A percentile compares a stretch with the other conserved stretches of the same genome.
Evolutionary conservation across 1,140 invertebrate genomes (phyloP).

Genomic region (Caenorhabditis brenneri): DNA sequence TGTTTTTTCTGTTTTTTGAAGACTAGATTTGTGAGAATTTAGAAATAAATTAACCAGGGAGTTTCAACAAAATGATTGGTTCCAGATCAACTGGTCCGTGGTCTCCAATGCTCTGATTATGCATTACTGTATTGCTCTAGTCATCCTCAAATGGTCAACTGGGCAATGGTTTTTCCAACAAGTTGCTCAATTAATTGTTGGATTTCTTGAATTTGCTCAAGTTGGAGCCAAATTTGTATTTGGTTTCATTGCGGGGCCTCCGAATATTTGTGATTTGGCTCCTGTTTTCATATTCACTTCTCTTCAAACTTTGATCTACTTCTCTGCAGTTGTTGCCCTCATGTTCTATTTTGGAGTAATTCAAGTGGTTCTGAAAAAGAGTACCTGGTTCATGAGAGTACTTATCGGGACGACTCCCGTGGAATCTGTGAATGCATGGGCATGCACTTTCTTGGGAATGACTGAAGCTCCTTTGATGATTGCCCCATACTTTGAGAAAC

Average conservation of each 20-base stretch:
- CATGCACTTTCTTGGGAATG: constrained; percentile 88
- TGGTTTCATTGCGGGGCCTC: constrained; percentile 74
- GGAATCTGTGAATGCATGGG: constrained; percentile 87
- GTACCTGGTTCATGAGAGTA: constrained; percentile 76
- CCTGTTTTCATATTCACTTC: constrained; percentile 75
- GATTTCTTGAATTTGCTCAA: constrained; percentile 81
- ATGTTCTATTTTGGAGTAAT: constrained; percentile 86
- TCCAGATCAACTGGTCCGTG: constrained; percentile 79
- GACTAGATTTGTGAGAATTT: too few relatives aligned
- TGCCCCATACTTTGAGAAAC: constrained; percentile 80
- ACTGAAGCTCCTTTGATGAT: constrained; percentile 88
- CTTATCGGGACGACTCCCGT: constrained; percentile 85
- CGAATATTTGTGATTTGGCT: constrained; percentile 78
- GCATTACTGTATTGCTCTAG: constrained; percentile 84
- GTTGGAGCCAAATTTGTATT: constrained; percentile 85
- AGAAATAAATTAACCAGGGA: too few relatives aligned
- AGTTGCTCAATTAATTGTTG: constrained; percentile 73
- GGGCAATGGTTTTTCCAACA: constrained; percentile 79
- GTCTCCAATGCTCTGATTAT: constrained; percentile 82
- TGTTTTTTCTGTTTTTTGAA: not conserved
- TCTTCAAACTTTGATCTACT: constrained; percentile 70
- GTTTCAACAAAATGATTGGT: too few relatives aligned
- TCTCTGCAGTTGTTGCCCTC: constrained; percentile 76
- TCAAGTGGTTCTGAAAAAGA: constrained; percentile 83
- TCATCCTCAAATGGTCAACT: constrained; percentile 83